Conservation (phyloP, 2,888 invertebrate genomes). For the Diloba caeruleocephala region DNA sequence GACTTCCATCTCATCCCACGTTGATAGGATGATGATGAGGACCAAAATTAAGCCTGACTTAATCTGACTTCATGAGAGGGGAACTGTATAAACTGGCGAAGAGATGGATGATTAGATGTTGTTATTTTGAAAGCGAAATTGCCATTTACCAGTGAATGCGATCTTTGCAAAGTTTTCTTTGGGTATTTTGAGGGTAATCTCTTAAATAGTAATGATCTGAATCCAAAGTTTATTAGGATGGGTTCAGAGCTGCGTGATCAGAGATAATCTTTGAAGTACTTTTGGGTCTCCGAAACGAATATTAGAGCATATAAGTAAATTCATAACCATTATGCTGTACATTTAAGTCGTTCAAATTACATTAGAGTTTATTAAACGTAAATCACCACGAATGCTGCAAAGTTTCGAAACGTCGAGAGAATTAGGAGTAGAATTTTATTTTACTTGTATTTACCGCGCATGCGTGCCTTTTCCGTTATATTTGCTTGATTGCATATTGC, state of each 20-base stretch:
- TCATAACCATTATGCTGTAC: too few relatives aligned
- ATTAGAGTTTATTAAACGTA: too few relatives aligned
- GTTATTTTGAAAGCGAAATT: slow-evolving; percentile 25
- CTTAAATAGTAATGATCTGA: slow-evolving; percentile 19
- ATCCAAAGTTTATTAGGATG: slow-evolving; percentile 19
- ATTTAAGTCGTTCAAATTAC: too few relatives aligned
- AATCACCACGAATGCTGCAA: too few relatives aligned
- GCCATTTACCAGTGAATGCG: slow-evolving; percentile 22
- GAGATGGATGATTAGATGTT: slow-evolving; percentile 12
- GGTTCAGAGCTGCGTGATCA: slow-evolving; percentile 4
- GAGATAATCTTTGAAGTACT: slow-evolving; percentile 23
- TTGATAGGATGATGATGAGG: slow-evolving; percentile 12
- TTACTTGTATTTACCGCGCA: too few relatives aligned
- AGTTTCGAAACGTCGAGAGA: too few relatives aligned
- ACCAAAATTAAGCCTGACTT: slow-evolving; percentile 5
- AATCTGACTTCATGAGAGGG: slow-evolving; percentile 1
- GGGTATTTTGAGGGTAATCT: slow-evolving; percentile 26
- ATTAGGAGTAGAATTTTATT: too few relatives aligned
- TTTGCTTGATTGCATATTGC: too few relatives aligned
- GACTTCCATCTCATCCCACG: neutral
- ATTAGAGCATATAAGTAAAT: slow-evolving; percentile 6
- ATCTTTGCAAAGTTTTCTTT: slow-evolving; percentile 19
- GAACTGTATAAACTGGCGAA: slow-evolving; percentile 18
- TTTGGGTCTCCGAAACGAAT: slow-evolving; percentile 8
- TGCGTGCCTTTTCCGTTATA: too few relatives aligned